A percentile compares a stretch with the other conserved stretches of the same genome.
Conservation (phyloP, 1,140 invertebrate genomes). For the Sinella curviseta region DNA sequence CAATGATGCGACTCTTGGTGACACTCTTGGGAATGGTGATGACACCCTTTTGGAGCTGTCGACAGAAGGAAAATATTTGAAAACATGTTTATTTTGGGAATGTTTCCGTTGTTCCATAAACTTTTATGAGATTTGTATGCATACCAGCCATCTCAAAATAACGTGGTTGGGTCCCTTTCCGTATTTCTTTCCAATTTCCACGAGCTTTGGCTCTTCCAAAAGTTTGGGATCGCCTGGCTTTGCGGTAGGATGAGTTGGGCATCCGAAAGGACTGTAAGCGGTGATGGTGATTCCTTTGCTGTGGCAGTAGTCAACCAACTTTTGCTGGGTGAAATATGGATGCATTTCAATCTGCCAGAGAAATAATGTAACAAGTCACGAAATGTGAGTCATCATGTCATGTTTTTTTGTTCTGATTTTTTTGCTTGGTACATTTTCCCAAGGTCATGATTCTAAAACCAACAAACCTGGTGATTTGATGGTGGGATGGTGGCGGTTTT, state of each 20-base stretch:
- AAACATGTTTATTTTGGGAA: background rate
- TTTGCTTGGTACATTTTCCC: too few relatives aligned
- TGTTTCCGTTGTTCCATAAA: background rate
- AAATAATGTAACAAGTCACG: too few relatives aligned
- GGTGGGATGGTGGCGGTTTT: conserved; percentile 57
- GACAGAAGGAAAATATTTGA: conserved; percentile 42
- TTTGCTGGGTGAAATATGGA: conserved; percentile 51
- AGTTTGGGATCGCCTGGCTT: conserved; percentile 62
- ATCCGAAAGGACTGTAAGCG: conserved; percentile 74
- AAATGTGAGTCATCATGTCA: too few relatives aligned
- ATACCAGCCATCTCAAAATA: conserved; percentile 67
- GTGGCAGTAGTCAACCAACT: conserved; percentile 51
- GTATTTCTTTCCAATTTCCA: conserved; percentile 67
- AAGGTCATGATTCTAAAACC: too few relatives aligned
- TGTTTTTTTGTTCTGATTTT: too few relatives aligned
- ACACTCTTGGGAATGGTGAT: conserved; percentile 75
- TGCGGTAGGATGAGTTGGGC: conserved; percentile 67
- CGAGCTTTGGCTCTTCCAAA: conserved; percentile 63
- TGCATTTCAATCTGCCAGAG: conserved; percentile 53
- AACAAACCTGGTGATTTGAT: conserved; percentile 58
- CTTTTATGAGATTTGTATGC: background rate
- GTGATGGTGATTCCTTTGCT: conserved; percentile 48
- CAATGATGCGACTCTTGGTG: conserved; percentile 65
- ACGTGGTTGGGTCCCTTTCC: conserved; percentile 71
- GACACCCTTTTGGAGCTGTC: conserved; percentile 66